phyloP scores from a whole-genome alignment of 2,888 invertebrate genomes.

The Coleophora deauratella region DNA sequence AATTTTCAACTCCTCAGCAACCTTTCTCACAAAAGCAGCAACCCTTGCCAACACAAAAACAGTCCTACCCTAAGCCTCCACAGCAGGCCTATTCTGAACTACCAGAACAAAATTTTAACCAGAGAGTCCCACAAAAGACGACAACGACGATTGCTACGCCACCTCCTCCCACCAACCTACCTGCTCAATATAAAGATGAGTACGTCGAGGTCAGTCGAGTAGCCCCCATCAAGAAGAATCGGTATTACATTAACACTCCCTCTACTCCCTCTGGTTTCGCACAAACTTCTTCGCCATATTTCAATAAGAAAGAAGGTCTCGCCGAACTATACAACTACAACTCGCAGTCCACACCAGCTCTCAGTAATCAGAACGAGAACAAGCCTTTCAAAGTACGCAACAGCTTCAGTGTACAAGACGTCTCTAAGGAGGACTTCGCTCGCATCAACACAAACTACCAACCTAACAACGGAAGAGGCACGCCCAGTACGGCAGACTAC shows the following conservation, averaged over 20 bases:
- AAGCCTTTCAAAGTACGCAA: constrained; percentile 48
- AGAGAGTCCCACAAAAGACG: constrained; percentile 4
- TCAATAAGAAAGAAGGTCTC: constrained; percentile 56
- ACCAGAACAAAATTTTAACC: constrained; percentile 1
- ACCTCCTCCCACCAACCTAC: constrained; percentile 37
- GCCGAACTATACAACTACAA: constrained; percentile 65
- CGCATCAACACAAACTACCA: constrained; percentile 36
- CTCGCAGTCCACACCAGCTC: constrained; percentile 47
- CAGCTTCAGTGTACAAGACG: constrained; percentile 48
- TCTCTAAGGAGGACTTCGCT: constrained; percentile 40
- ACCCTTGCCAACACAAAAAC: background rate
- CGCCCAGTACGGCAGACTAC: constrained; percentile 36
- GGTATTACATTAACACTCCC: constrained; percentile 38
- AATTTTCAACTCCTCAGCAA: constrained; percentile 9
- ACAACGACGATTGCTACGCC: constrained; percentile 17
- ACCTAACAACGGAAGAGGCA: constrained; percentile 25
- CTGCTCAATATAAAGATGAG: constrained; percentile 56
- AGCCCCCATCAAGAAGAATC: constrained; percentile 46
- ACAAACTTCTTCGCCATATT: constrained; percentile 34
- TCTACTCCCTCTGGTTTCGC: constrained; percentile 37
- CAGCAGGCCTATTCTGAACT: constrained; percentile 7
- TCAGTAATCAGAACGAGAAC: constrained; percentile 42
- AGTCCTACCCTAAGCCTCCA: background rate
- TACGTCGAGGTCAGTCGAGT: constrained; percentile 65
- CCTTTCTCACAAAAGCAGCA: constrained; percentile 1